Evolutionary conservation across 2,797 vertebrate genomes (phyloP).

Genomic region (Sebastolobus alascanus): DNA sequence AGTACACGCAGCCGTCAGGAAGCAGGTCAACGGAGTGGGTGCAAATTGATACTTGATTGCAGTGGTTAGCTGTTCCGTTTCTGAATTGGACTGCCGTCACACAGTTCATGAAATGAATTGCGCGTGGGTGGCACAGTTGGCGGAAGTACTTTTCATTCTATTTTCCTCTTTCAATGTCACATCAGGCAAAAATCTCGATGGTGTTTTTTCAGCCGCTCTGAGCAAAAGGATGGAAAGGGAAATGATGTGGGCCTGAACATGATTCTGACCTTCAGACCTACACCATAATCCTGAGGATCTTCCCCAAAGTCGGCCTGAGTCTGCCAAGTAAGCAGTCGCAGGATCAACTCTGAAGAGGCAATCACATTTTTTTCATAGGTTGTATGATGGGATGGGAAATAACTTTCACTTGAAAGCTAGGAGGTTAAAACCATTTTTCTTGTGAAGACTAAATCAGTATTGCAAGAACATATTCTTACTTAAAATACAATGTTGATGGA

Average conservation of each 20-base stretch:
- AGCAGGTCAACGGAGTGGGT: constrained; percentile 63
- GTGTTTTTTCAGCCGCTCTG: not conserved
- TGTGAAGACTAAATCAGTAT: constrained; percentile 7
- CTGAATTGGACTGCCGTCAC: constrained; percentile 62
- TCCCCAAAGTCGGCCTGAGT: constrained; percentile 14
- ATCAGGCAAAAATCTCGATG: constrained; percentile 4
- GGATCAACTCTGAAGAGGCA: constrained; percentile 49
- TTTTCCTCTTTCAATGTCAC: constrained; percentile 51
- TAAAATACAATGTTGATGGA: not conserved
- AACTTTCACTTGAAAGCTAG: not conserved
- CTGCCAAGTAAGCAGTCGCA: constrained; percentile 15
- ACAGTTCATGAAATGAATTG: constrained; percentile 63
- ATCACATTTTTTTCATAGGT: constrained; percentile 16
- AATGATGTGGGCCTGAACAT: not conserved
- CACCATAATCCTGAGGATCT: constrained; percentile 32
- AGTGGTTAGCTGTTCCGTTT: constrained; percentile 43
- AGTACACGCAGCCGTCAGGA: constrained; percentile 37
- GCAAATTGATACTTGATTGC: constrained; percentile 75
- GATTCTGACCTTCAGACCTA: constrained; percentile 35
- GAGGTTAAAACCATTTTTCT: not conserved
- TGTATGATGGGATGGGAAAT: constrained; percentile 26
- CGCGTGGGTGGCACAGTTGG: constrained; percentile 47
- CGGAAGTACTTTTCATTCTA: constrained; percentile 47
- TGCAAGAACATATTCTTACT: not conserved
- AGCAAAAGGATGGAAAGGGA: constrained; percentile 9